These are phyloP conservation scores for Catocala nupta DNA, from an alignment of 2,888 invertebrate species.

Conservation along the genomic window DNA sequence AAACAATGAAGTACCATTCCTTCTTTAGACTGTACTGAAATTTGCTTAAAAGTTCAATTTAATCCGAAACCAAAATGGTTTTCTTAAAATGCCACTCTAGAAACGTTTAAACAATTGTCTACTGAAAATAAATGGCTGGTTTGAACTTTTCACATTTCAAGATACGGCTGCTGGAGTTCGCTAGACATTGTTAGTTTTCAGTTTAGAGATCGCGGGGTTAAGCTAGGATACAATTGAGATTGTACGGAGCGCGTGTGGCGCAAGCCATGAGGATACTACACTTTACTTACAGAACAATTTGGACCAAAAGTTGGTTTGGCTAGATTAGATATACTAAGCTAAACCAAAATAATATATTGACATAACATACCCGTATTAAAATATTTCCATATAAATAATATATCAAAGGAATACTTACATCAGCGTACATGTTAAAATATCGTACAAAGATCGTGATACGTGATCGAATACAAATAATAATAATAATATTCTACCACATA, in stretches of 20 bases:
- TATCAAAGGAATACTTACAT: too few relatives aligned
- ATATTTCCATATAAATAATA: too few relatives aligned
- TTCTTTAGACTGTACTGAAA: background rate
- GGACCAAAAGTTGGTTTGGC: too few relatives aligned
- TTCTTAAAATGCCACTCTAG: conserved; percentile 12
- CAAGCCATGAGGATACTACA: conserved; percentile 25
- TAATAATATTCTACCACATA: too few relatives aligned
- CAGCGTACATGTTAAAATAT: too few relatives aligned
- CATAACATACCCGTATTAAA: too few relatives aligned
- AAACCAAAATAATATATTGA: too few relatives aligned
- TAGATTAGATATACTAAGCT: too few relatives aligned
- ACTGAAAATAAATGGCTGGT: conserved; percentile 52
- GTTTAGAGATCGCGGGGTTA: conserved; percentile 55
- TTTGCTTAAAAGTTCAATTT: background rate
- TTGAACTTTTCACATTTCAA: conserved; percentile 61
- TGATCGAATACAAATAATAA: too few relatives aligned
- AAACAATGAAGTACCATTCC: background rate
- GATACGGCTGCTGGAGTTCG: conserved; percentile 46
- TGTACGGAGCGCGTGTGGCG: conserved; percentile 29
- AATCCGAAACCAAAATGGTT: conserved; percentile 12
- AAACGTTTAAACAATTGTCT: conserved; percentile 49
- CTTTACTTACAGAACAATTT: background rate
- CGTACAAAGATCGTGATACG: too few relatives aligned
- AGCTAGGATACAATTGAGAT: conserved; percentile 51
- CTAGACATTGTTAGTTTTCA: conserved; percentile 58